These are phyloP conservation scores for Caenorhabditis zanzibari DNA, from an alignment of 2,888 invertebrate species.

Conservation along the genomic window DNA sequence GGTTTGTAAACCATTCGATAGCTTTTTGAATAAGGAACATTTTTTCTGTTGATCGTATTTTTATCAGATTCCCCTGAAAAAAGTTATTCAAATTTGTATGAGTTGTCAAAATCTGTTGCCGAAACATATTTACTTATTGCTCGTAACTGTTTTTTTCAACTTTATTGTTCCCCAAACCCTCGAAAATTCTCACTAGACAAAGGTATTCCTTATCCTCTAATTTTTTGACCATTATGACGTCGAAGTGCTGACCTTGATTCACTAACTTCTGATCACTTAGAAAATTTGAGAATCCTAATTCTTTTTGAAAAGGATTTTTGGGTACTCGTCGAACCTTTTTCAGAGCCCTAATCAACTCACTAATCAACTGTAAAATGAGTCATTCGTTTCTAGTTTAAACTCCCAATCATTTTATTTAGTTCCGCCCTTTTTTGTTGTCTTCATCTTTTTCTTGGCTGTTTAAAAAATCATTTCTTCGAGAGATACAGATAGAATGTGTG, in stretches of 20 bases:
- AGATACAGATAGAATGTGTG: slow-evolving; percentile 11
- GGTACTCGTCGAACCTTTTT: slow-evolving; percentile 2
- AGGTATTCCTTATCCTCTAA: not conserved
- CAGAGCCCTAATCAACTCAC: not conserved
- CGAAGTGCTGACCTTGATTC: slow-evolving; percentile 21
- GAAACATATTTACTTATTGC: not conserved
- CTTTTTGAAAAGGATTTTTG: not conserved
- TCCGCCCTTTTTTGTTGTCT: slow-evolving; percentile 6
- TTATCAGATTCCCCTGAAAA: no score
- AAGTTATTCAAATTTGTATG: no score
- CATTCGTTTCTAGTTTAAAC: not conserved
- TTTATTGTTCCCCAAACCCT: not conserved
- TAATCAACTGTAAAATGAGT: slow-evolving; percentile 7
- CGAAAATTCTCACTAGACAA: not conserved
- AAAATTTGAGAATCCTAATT: slow-evolving; percentile 1
- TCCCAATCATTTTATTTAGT: not conserved
- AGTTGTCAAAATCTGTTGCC: not conserved
- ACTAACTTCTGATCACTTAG: slow-evolving; percentile 14
- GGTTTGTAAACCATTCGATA: no score
- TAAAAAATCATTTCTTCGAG: not conserved
- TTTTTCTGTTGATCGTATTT: no score
- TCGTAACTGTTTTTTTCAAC: not conserved
- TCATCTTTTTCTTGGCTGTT: slow-evolving; percentile 2
- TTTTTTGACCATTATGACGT: slow-evolving; percentile 21
- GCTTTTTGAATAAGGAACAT: no score